These are phyloP conservation scores for Drosophila eugracilis DNA, from an alignment of 1,140 invertebrate genomes.

Conservation along the genomic window DNA sequence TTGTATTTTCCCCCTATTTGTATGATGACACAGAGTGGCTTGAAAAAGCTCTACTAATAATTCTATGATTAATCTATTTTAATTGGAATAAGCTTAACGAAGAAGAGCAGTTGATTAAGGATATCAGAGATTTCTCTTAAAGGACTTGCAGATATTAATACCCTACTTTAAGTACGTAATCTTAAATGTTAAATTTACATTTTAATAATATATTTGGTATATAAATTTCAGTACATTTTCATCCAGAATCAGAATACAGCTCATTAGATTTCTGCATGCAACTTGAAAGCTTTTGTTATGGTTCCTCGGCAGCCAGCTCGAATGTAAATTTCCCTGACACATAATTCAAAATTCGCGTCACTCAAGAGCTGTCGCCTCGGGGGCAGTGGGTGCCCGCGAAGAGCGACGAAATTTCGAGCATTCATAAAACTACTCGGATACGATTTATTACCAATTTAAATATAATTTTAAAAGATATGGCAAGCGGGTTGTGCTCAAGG, in stretches of 20 bases:
- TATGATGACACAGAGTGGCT: neutral
- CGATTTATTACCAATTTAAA: conserved; percentile 52
- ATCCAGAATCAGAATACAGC: neutral
- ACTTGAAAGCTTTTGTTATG: conserved; percentile 53
- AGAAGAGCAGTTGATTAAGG: no score
- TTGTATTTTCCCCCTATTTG: neutral
- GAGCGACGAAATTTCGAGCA: conserved; percentile 21
- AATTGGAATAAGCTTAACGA: neutral
- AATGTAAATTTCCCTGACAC: conserved; percentile 55
- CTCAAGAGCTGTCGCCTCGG: conserved; percentile 49
- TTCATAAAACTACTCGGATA: conserved; percentile 17
- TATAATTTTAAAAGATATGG: conserved; percentile 22
- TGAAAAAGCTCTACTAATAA: neutral
- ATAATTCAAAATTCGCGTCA: conserved; percentile 76
- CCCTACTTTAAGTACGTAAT: no score
- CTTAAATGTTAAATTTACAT: no score
- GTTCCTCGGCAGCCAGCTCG: conserved; percentile 26
- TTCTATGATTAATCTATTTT: conserved; percentile 15
- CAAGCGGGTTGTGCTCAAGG: neutral
- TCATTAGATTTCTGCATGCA: conserved; percentile 50
- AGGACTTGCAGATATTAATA: no score
- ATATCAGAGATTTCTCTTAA: no score
- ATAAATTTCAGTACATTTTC: neutral
- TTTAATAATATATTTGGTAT: no score
- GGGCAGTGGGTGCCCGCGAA: conserved; percentile 13